A percentile compares a stretch with the other conserved stretches of the same genome.
These are phyloP conservation scores for Nasonia longicornis DNA, from an alignment of 1,140 invertebrate species.

Conservation along the genomic window DNA sequence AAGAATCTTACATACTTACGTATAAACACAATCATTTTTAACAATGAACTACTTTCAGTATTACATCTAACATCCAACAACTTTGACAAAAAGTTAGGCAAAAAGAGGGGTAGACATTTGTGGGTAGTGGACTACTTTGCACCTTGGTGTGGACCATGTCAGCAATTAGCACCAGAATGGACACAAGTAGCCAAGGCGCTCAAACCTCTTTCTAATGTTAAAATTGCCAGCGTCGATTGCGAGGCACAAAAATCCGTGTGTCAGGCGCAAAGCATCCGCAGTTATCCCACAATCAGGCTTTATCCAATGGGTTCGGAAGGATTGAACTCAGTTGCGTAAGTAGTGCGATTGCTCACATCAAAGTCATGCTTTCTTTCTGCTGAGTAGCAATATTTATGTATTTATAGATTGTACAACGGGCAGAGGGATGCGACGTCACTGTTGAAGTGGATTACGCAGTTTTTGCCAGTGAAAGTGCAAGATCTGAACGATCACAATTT, in stretches of 20 bases:
- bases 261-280: constrained; percentile 71
- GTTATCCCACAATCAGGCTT: constrained; percentile 79
- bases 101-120: constrained; percentile 67
- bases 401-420: constrained; percentile 73
- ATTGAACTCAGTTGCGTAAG: constrained; percentile 70
- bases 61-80: constrained; percentile 69
- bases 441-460: constrained; percentile 73
- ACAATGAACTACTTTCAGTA: constrained; percentile 67
- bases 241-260: constrained; percentile 73
- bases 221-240: constrained; percentile 81
- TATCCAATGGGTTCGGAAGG: constrained; percentile 73
- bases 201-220: constrained; percentile 67
- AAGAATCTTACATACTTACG: neutral
- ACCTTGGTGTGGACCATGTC: constrained; percentile 79
- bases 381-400: neutral
- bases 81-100: constrained; percentile 72
- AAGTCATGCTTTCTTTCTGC: constrained; percentile 33
- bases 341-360: constrained; percentile 43
- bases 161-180: constrained; percentile 76
- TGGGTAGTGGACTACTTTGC: constrained; percentile 80
- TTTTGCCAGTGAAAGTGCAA: constrained; percentile 71
- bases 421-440: constrained; percentile 73
- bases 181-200: constrained; percentile 69
- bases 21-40: neutral
- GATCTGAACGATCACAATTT: constrained; percentile 63